These are phyloP conservation scores for Rutilus rutilus DNA, from an alignment of 2,113 vertebrate species.

Conservation along the genomic window DNA sequence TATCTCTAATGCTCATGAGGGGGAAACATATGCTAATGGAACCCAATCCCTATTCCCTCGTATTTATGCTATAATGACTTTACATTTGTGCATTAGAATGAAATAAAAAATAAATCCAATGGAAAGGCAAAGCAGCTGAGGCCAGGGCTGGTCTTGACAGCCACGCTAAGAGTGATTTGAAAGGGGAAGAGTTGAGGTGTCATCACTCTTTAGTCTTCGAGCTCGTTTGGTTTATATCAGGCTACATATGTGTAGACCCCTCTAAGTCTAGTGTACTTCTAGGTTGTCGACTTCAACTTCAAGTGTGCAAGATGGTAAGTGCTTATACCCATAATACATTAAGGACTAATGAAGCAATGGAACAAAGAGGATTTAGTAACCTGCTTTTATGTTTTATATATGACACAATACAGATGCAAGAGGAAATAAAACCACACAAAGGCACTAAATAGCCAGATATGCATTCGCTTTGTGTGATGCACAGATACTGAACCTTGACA, in stretches of 20 bases:
- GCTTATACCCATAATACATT: background rate
- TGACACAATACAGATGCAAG: background rate
- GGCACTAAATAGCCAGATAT: background rate
- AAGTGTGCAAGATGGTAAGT: background rate
- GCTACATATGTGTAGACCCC: background rate
- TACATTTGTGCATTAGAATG: slow-evolving; percentile 58
- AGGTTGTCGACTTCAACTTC: slow-evolving; percentile 15
- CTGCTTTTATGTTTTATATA: slow-evolving; percentile 16
- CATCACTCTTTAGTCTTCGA: slow-evolving; percentile 45
- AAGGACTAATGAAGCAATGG: slow-evolving; percentile 8
- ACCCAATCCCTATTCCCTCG: slow-evolving; percentile 52
- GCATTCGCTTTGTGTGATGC: background rate
- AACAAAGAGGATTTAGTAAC: slow-evolving; percentile 6
- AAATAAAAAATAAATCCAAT: slow-evolving; percentile 54
- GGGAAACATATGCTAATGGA: slow-evolving; percentile 62
- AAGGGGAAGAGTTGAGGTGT: slow-evolving; percentile 5
- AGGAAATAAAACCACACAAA: background rate
- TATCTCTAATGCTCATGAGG: slow-evolving; percentile 52
- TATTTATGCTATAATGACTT: slow-evolving; percentile 63
- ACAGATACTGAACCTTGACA: background rate
- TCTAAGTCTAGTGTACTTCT: background rate
- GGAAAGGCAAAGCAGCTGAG: slow-evolving; percentile 53
- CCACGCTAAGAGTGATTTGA: slow-evolving; percentile 25
- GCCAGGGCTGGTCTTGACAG: slow-evolving; percentile 37
- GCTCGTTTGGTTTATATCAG: slow-evolving; percentile 24